Base-by-base conservation (phyloP, 1,140 invertebrate genomes). In the Hylyphantes graminicola region DNA sequence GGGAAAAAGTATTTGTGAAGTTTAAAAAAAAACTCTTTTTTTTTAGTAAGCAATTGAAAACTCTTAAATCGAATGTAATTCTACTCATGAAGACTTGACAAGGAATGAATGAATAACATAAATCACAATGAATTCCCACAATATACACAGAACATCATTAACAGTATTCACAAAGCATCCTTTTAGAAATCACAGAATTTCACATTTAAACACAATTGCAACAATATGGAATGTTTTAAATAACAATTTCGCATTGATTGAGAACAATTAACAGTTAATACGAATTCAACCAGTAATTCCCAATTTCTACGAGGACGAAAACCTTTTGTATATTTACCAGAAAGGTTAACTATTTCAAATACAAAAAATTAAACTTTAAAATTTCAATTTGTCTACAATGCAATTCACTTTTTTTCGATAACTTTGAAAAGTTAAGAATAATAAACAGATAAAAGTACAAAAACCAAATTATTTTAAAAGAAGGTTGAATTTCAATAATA, bases 101-200 rank as follows among this genome's bases (percentile, higher is more conserved):
- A 35, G 35, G 35, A 35, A 17, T 70, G 50, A 53, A 53, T 19
- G 9, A 17, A 54, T 74, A 57, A 73, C 70, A 67, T 63, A 64
- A 70, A 75, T n/a, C 72, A 75, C 68, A 81, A 82, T 50, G 51
- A 64, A 74, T 65, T 54, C 19, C 55, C 72, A 83, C 80, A 67
- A 83, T 83, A 65, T 83, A 51, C 80, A 83, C 57, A 75, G 67
- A 83, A 55, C 80, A 83, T 64, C 51, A 50, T 9, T 80, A 83
- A 83, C 80, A 75, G 55, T 83, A 54, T 83, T 61, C 80, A 83
- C 80, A 75, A 83, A 83, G 67, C 80, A 83, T 74, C 15, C 21
- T 83, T 55, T 65, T 83, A 61, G 75, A 74, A 83, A 83, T 83
- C 80, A 83, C 80, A 83, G 80, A 83, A 83, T 83, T 73, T 65